Evolutionary conservation across 2,888 invertebrate species (phyloP).

Genomic region (Phalera bucephala): DNA sequence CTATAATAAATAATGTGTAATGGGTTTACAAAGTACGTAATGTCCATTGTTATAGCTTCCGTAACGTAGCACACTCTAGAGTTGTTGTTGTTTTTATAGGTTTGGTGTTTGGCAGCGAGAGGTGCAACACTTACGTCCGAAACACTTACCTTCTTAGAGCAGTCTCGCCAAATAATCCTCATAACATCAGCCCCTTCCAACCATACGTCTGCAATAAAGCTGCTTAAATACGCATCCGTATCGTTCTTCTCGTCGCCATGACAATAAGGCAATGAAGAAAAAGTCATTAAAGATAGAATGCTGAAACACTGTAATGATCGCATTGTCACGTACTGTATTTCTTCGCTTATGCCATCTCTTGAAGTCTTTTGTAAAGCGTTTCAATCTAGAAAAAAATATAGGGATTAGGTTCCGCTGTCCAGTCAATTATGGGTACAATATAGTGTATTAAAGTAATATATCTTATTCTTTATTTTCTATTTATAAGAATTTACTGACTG

Average conservation of each 20-base stretch:
- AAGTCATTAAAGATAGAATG: slow-evolving; percentile 38
- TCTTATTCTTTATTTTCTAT: no score
- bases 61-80: no score
- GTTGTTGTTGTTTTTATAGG: no score
- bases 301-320: slow-evolving; percentile 36
- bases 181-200: slow-evolving; percentile 71
- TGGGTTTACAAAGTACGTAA: no score
- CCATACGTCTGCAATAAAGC: slow-evolving; percentile 74
- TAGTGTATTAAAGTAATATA: no score
- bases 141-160: slow-evolving; percentile 71
- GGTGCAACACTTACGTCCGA: no score
- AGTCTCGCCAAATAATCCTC: slow-evolving; percentile 75
- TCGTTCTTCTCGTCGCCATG: slow-evolving; percentile 50
- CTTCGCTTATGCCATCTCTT: slow-evolving; percentile 49
- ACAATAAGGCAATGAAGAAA: slow-evolving; percentile 44
- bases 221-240: slow-evolving; percentile 61
- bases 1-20: no score
- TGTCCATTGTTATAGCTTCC: no score
- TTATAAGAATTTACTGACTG: no score
- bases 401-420: no score
- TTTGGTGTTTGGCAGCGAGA: no score
- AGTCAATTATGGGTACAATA: no score
- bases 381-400: slow-evolving; percentile 26
- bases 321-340: slow-evolving; percentile 54
- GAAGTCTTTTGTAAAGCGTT: slow-evolving; percentile 14